Base-by-base conservation (phyloP, 2,888 invertebrate genomes). In the Nephrocerus scutellatus region DNA sequence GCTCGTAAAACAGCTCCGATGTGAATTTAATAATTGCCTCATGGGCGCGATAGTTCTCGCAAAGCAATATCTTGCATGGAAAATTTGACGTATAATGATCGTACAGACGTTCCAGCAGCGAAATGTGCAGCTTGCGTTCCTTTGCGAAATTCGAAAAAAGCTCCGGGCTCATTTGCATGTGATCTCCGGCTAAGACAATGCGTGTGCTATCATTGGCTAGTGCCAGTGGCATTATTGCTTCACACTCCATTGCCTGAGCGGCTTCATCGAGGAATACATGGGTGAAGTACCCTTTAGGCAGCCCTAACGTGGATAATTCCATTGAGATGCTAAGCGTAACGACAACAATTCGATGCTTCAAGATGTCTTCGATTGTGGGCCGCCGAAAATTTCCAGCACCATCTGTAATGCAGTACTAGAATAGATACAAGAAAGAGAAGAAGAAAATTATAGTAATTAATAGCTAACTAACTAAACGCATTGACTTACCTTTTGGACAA, bases 251-350 rank as follows among this genome's bases (percentile, higher is more conserved):
- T 0, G 86, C 85, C 61, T 89, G 88, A 0, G 88, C 88, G 0
- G 88, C 88, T 70, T 89, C 89, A 62, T 89, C 89, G 33, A 89
- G 71, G 39, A 89, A 74, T 46, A 89, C 84, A 64, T 89, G 88
- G 0, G 83, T 84, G 56, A 87, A 64, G 32, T 63, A 64, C 56
- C 81, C 82, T 64, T 75, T 75, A 5, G 76, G 75, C 25, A 83
- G 65, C 15, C 80, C 78, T 51, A 86, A 64, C 4, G 79, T 75
- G 26, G 80, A 77, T 34, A 88, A 68, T 54, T 79, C 80, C 68
- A 83, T 79, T 6, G 87, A 84, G 23, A 85, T 86, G 49, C 80
- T 80, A 12, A 89, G 68, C 0, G 89, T 89, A 1, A 85, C 83
- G 1, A 89, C 83, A 29, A 88, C 75, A 33, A 89, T 76, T 42